Evolutionary conservation across 2,113 vertebrate genomes (phyloP).

Genomic region (Psephotus haematonotus): DNA sequence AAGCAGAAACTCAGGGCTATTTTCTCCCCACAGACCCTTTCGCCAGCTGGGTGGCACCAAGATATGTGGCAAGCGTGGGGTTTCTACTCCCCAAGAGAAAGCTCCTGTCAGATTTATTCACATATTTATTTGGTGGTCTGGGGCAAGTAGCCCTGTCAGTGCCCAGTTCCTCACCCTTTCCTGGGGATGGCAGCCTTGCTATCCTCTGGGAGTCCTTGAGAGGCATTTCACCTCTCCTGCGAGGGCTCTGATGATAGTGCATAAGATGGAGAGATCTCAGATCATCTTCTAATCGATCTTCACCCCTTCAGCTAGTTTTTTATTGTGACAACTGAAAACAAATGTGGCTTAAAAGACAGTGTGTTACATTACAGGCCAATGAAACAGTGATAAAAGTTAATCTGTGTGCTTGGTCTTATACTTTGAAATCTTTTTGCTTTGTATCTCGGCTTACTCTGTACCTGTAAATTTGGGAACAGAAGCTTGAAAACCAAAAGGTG

Average conservation of each 20-base stretch:
- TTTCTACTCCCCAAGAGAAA: neutral
- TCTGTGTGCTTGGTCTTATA: neutral
- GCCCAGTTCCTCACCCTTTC: neutral
- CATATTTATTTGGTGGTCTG: neutral
- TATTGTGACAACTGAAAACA: neutral
- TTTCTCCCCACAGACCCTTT: neutral
- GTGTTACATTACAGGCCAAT: neutral
- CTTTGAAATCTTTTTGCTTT: neutral
- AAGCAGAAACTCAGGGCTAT: neutral
- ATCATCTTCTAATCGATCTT: neutral
- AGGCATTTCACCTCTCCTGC: neutral
- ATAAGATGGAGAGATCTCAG: neutral
- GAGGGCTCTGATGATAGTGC: too few species aligned
- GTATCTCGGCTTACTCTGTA: neutral
- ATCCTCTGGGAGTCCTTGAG: neutral
- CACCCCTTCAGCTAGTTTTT: neutral
- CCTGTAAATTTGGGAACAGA: neutral
- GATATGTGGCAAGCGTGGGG: neutral
- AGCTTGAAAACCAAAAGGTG: neutral
- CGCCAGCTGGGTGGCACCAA: neutral
- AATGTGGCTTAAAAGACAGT: neutral
- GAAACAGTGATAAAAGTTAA: neutral
- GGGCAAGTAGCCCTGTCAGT: neutral
- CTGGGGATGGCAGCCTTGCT: neutral
- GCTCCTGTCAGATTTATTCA: neutral